Evolutionary conservation across 2,113 vertebrate genomes (phyloP).

Genomic region (Lagopus leucura): DNA sequence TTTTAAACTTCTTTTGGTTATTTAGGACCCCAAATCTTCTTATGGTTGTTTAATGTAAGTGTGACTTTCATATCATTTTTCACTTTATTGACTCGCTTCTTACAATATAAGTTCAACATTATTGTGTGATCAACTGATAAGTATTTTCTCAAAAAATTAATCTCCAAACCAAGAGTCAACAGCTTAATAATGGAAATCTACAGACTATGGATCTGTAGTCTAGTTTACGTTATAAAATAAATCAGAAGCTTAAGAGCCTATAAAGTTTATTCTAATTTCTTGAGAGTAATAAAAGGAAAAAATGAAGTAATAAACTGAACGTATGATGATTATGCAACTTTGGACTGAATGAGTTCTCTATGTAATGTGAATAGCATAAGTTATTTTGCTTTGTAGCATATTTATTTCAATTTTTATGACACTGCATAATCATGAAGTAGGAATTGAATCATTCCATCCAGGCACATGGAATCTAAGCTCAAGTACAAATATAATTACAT

Average conservation of each 20-base stretch:
- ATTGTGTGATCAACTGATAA: background rate
- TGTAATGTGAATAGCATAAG: too few species aligned
- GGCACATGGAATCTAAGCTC: background rate
- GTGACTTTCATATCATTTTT: background rate
- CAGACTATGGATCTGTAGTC: background rate
- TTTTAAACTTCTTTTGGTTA: background rate
- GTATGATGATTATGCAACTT: conserved; percentile 48
- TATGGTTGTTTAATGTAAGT: background rate
- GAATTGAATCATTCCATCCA: conserved; percentile 41
- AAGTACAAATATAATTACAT: conserved; percentile 27
- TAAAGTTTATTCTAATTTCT: conserved; percentile 39
- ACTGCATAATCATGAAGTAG: background rate
- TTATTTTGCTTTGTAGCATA: conserved; percentile 18
- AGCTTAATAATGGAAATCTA: background rate
- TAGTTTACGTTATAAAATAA: conserved; percentile 18
- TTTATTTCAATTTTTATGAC: conserved; percentile 56
- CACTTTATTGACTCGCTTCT: background rate
- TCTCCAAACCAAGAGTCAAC: background rate
- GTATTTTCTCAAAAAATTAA: background rate
- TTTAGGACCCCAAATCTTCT: background rate
- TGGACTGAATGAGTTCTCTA: background rate
- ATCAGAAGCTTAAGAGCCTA: conserved; percentile 6
- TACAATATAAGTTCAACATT: background rate
- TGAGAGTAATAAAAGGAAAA: conserved; percentile 42
- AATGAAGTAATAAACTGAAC: conserved; percentile 16